A percentile compares a stretch with the other conserved stretches of the same genome.
phyloP scores from a whole-genome alignment of 2,888 invertebrate genomes.

The Thecophora atra region DNA sequence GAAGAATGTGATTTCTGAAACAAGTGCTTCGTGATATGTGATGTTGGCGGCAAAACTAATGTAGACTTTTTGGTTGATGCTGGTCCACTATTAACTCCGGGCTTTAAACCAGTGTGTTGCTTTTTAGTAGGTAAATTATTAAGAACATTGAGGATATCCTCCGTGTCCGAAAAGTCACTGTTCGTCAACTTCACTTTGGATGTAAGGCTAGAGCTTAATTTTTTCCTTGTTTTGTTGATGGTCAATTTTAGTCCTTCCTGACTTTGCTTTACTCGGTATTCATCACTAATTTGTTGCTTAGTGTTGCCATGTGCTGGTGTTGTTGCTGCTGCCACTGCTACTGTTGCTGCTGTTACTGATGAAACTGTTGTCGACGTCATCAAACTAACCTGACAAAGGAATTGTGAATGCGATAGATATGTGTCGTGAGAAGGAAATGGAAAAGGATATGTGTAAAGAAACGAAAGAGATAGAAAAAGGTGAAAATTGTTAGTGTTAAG shows the following conservation, averaged over 20 bases:
- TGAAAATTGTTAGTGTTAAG: constrained; percentile 29
- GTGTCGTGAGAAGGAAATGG: constrained; percentile 19
- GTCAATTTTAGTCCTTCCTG: constrained; percentile 89
- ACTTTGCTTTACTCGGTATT: constrained; percentile 90
- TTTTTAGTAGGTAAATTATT: constrained; percentile 66
- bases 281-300: constrained; percentile 63
- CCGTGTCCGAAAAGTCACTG: constrained; percentile 68
- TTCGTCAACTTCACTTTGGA: constrained; percentile 33
- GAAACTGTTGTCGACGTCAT: constrained; percentile 61
- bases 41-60: constrained; percentile 6
- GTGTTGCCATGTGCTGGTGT: constrained; percentile 44
- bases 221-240: constrained; percentile 86
- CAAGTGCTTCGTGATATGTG: constrained; percentile 42
- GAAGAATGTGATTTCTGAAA: constrained; percentile 66
- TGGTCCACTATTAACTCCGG: constrained; percentile 86
- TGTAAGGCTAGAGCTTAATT: constrained; percentile 27
- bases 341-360: constrained; percentile 41
- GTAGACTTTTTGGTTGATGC: constrained; percentile 74
- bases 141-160: constrained; percentile 59
- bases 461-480: constrained; percentile 9
- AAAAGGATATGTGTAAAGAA: background rate
- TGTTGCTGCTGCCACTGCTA: constrained; percentile 40
- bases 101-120: constrained; percentile 84
- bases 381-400: constrained; percentile 65
- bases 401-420: constrained; percentile 50